These are phyloP conservation scores for Pteruthius melanotis DNA, from an alignment of 2,113 vertebrate genomes.

Conservation along the genomic window DNA sequence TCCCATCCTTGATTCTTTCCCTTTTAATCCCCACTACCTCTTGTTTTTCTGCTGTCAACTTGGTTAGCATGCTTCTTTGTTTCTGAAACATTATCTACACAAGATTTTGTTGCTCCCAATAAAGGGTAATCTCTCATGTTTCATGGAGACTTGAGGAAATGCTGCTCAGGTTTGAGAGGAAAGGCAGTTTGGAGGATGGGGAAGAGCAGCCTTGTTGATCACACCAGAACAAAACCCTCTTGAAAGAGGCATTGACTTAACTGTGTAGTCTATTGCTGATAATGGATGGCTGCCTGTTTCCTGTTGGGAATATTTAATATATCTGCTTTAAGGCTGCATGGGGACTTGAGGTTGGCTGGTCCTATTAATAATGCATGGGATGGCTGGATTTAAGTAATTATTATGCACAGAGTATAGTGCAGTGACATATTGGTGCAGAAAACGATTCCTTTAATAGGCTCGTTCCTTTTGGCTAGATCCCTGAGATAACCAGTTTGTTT, in stretches of 20 bases:
- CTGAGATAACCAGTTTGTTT: slow-evolving; percentile 44
- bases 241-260: slow-evolving; percentile 10
- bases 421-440: slow-evolving; percentile 51
- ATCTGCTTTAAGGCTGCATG: slow-evolving; percentile 24
- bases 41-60: not conserved
- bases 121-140: not conserved
- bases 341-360: slow-evolving; percentile 33
- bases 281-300: not conserved
- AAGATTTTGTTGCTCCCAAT: not conserved
- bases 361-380: slow-evolving; percentile 57
- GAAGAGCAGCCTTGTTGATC: not conserved
- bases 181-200: not conserved
- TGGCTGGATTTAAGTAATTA: slow-evolving; percentile 47
- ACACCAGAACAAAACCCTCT: not conserved
- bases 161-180: not conserved
- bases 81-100: not conserved
- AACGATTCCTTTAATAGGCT: slow-evolving; percentile 33
- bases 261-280: not conserved
- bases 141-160: not conserved
- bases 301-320: slow-evolving; percentile 40
- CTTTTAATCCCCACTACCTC: not conserved
- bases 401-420: slow-evolving; percentile 27
- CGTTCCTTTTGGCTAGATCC: slow-evolving; percentile 49
- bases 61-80: not conserved
- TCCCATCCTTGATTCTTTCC: not conserved